Conservation (phyloP, 2,888 invertebrate species). For the Alloscopus bannaensis region DNA sequence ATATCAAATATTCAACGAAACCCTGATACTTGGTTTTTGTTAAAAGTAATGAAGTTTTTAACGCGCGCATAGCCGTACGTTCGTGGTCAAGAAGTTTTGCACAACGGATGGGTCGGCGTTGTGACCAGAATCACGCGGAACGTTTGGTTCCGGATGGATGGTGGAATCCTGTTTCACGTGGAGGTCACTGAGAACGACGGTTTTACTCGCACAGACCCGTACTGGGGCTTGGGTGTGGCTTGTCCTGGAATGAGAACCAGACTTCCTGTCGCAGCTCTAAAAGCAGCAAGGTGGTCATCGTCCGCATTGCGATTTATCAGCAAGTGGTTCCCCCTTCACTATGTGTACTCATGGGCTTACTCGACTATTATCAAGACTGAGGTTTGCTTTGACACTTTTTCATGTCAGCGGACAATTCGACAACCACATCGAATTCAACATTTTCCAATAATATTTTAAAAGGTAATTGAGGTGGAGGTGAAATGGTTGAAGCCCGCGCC, state of each 20-base stretch:
- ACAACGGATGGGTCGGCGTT: conserved; percentile 68
- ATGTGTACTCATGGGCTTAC: conserved; percentile 59
- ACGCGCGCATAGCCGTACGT: conserved; percentile 53
- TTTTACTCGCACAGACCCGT: conserved; percentile 68
- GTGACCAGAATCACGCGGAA: conserved; percentile 64
- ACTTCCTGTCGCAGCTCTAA: conserved; percentile 50
- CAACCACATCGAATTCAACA: not conserved
- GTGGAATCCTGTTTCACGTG: conserved; percentile 62
- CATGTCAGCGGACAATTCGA: not conserved
- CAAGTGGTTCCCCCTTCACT: conserved; percentile 62
- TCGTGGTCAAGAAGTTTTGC: conserved; percentile 69
- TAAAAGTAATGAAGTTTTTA: not conserved
- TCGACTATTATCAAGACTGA: conserved; percentile 59
- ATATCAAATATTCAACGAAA: conserved; percentile 62
- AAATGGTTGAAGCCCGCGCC: conserved; percentile 64
- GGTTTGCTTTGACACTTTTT: conserved; percentile 30
- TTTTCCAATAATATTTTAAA: not conserved
- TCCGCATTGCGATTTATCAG: conserved; percentile 59
- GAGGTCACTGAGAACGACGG: conserved; percentile 66
- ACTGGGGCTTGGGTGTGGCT: conserved; percentile 67
- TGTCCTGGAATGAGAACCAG: conserved; percentile 69
- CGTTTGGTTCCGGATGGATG: conserved; percentile 65
- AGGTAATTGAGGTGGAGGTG: conserved; percentile 54
- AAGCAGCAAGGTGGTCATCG: conserved; percentile 59
- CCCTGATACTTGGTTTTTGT: too few relatives aligned